A percentile compares a stretch with the other conserved stretches of the same genome.
phyloP scores from a whole-genome alignment of 2,113 vertebrate genomes.

The Rhombomys opimus region DNA sequence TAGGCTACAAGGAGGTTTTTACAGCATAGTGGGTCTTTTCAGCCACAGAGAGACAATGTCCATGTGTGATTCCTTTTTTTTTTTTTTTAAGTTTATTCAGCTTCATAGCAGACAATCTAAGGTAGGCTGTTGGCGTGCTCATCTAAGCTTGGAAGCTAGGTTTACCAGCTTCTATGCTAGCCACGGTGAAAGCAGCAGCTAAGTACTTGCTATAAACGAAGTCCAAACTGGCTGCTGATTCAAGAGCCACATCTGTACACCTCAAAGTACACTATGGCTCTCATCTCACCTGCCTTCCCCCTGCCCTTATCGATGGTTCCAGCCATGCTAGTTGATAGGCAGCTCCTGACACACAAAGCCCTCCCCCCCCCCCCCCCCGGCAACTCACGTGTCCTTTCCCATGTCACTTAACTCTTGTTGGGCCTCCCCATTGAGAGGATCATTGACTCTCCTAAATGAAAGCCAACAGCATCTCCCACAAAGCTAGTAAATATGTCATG shows the following conservation, averaged over 20 bases:
- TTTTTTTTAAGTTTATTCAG: background rate
- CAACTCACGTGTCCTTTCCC: background rate
- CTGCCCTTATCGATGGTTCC: fast-evolving
- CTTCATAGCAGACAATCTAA: background rate
- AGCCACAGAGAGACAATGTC: background rate
- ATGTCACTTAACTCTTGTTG: fast-evolving
- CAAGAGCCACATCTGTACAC: background rate
- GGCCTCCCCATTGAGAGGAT: background rate
- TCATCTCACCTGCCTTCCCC: background rate
- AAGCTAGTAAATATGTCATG: background rate
- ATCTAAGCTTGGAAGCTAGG: background rate
- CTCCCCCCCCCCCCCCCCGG: too few species aligned
- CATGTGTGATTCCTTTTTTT: background rate
- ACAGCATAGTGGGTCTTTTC: background rate
- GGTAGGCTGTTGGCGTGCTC: background rate
- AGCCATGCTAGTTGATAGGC: fast-evolving
- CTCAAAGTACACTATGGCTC: background rate
- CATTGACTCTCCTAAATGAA: background rate
- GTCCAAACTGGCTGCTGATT: background rate
- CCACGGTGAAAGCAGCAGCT: background rate
- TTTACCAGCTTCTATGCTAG: background rate
- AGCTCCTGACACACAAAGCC: background rate
- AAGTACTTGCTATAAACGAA: background rate
- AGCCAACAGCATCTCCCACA: background rate
- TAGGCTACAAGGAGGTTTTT: background rate